Evolutionary conservation across 2,113 vertebrate genomes (phyloP), one percentile per base, ranked within the genome.

Genomic region (Sylvietta virens): DNA sequence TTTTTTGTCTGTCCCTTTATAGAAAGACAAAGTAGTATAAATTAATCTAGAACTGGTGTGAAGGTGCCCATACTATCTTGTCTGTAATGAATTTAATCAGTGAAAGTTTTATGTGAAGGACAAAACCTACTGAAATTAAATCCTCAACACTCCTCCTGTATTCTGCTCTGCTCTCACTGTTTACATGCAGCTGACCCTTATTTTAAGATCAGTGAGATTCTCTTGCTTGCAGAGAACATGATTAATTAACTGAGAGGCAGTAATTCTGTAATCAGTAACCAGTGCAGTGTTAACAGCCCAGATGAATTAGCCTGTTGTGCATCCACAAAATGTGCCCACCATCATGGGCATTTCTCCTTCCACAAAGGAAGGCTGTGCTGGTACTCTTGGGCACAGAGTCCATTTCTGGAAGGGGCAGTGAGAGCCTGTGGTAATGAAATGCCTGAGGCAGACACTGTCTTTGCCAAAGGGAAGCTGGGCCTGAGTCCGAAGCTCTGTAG

Each of bases 191-290:
- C n/a, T 79, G 60, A 58, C 48, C 44, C 61, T 67, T 74, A 48
- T 53, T 86, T 90, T 74, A 81, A 70, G 45, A 86, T 88, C 67
- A 45, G 19, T 19, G 76, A 78, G 56, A 84, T 60, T 65, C 28
- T 67, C 31, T 86, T 88, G 48, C 51, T 81, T 81, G 47, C 64
- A 74, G 65, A 71, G 31, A 81, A 33, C 9, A 13, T 39, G 69
- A 64, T 86, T 78, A 78, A 88, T 96, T 88, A 81, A 70, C 76
- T 74, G 58, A 88, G 54, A n/a, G 54, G 18, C 39, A 54, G 50
- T 57, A 83, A 66, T 86, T 81, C 44, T 53, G 47, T 81, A 86
- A 92, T 66, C 50, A 47, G 67, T 78, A 86, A 74, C 57, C n/a
- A 71, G 35, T 18, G 28, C 62, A 60, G 27, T n/a, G 22, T 54